Evolutionary conservation across 2,797 vertebrate species (phyloP), one percentile per base, ranked within the genome.

Genomic region (Mormyrus proboscirostris): DNA sequence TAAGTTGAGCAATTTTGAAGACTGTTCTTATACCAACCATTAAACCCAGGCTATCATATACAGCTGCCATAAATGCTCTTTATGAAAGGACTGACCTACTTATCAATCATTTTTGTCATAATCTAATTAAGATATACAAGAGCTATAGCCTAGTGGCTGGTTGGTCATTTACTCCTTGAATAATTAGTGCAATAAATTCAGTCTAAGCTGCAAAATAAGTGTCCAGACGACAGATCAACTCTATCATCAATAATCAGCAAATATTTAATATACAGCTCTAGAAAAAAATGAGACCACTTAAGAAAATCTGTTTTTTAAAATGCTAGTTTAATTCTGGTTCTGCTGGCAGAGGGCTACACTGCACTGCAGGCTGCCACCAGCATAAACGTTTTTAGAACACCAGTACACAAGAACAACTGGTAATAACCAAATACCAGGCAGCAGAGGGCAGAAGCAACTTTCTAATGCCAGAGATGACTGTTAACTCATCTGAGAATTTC

Each of bases 51-150:
- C 4, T 12, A 47, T 88, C 10, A 44, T 51, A 5, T 50, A 49
- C 47, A 12, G 47, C 73, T 25, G n/a, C 44, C 44, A 84, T 84
- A 10, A 86, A 29, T 6, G 29, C 22, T 53, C 12, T 86, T 86
- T 84, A 50, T 84, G 82, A 49, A 50, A 59, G 57, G n/a, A 9
- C n/a, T 87, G 50, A 12, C 12, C 57, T 1, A 44, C 62, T 76
- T 38, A 47, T 9, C 79, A 65, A 88, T 90, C 90, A 82, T 22
- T 83, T 19, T 76, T 88, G 41, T 62, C 76, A 90, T 90, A 73
- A 93, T 90, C 65, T 86, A 92, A 94, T 93, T 94, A 91, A 94
- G 93, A 95, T 95, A 90, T 91, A 86, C 19, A 7, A 73, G 5
- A 49, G 33, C n/a, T 25, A 53, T 76, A 57, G 19, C 57, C n/a